Evolutionary conservation across 1,140 invertebrate genomes (phyloP), one percentile per base, ranked within the genome.

Genomic region (Drosophila parvula): DNA sequence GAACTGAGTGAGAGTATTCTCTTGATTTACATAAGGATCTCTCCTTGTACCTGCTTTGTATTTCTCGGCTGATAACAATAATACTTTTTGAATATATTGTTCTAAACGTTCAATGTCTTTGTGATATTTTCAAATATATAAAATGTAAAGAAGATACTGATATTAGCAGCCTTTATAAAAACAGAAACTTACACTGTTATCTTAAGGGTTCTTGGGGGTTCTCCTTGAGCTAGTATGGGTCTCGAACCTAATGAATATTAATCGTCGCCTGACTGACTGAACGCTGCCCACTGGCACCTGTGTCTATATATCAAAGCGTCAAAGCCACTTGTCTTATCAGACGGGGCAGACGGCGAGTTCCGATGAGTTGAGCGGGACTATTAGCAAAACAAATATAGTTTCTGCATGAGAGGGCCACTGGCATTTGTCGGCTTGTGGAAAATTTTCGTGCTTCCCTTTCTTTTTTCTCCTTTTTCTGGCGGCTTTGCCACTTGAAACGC

Each of bases 311-410:
- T 84, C 86, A 88, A 84, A 78, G 76, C 79, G 50, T 64, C 80
- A 80, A 88, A 85, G 83, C 80, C 84, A 89, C 84, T 88, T 88
- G 83, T 88, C 84, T 88, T 89, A 88, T 88, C 84, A 89, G 80
- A 41, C 57, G 69, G 69, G n/a, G 45, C 61, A 63, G 69, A 69
- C 84, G 78, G 64, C 36, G 51, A 50, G 68, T 71, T 71, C 43
- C 67, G 53, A 73, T 71, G 65, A 71, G 65, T 84, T 75, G 78
- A 89, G 76, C 65, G 60, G 59, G 70, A 81, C 84, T 89, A 89
- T 89, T 89, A 89, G 84, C 84, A 81, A 89, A 89, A 89, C 80
- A 89, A 89, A 89, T 89, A 89, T 83, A 78, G 80, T 79, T 78
- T 61, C 58, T 47, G 44, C 84, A 84, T 83, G 84, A 80, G 76